Evolutionary conservation across 2,113 vertebrate genomes (phyloP).

Genomic region (Holacanthus passer): DNA sequence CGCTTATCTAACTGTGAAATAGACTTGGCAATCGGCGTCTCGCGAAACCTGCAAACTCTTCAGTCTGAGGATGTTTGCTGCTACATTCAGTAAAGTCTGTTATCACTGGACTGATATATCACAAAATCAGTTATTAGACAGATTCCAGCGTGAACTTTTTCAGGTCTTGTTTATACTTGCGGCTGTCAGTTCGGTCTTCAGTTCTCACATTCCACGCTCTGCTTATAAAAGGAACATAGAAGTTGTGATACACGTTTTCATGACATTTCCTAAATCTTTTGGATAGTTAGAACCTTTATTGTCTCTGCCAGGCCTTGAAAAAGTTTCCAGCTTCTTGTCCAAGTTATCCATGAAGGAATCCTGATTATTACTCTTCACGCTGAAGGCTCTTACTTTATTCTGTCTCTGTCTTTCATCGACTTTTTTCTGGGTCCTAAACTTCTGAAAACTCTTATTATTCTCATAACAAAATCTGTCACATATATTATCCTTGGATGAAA

Average conservation of each 20-base stretch:
- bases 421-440: background rate
- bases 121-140: background rate
- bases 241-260: conserved; percentile 27
- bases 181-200: conserved; percentile 15
- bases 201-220: conserved; percentile 21
- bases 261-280: conserved; percentile 24
- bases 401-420: background rate
- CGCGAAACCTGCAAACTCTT: conserved; percentile 24
- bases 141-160: background rate
- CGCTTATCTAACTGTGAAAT: conserved; percentile 70
- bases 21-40: conserved; percentile 51
- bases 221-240: conserved; percentile 22
- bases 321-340: conserved; percentile 18
- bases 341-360: conserved; percentile 14
- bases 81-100: background rate
- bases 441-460: background rate
- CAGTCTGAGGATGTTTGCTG: background rate
- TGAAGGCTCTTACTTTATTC: conserved; percentile 1
- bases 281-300: background rate
- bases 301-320: background rate
- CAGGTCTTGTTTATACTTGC: conserved; percentile 10
- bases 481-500: no score
- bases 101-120: background rate
- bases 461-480: background rate
- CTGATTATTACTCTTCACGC: conserved; percentile 19